These are phyloP conservation scores for Nilaparvata lugens DNA, from an alignment of 1,140 invertebrate species.

Conservation along the genomic window DNA sequence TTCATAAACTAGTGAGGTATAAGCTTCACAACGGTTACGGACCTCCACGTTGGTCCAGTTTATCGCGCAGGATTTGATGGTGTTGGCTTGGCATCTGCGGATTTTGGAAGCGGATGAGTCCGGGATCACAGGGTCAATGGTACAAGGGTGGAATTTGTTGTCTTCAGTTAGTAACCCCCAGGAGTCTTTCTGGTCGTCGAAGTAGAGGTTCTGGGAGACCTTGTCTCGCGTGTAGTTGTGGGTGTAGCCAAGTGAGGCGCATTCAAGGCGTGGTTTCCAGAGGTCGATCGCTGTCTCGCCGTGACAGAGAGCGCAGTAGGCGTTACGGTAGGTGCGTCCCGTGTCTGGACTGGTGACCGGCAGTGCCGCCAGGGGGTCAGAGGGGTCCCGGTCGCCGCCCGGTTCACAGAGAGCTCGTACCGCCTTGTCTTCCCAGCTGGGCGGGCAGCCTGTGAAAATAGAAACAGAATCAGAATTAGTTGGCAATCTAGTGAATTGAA, in stretches of 20 bases:
- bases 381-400: conserved; percentile 22
- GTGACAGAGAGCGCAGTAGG: conserved; percentile 47
- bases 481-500: too few relatives aligned
- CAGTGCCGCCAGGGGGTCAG: conserved; percentile 36
- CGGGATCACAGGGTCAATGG: conserved; percentile 27
- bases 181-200: conserved; percentile 7
- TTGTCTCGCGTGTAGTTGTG: conserved; percentile 18
- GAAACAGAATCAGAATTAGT: too few relatives aligned
- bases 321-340: conserved; percentile 44
- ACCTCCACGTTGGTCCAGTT: conserved; percentile 33
- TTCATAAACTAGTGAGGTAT: conserved; percentile 38
- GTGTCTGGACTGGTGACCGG: conserved; percentile 38
- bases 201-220: conserved; percentile 12
- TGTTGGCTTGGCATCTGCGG: conserved; percentile 26
- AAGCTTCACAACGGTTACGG: conserved; percentile 32
- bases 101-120: conserved; percentile 17
- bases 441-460: conserved; percentile 38
- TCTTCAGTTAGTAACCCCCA: conserved; percentile 20
- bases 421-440: conserved; percentile 31
- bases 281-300: conserved; percentile 29
- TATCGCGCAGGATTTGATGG: conserved; percentile 30
- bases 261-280: conserved; percentile 40
- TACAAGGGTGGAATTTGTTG: conserved; percentile 19
- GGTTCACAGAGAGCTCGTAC: conserved; percentile 23
- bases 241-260: conserved; percentile 27